These are phyloP conservation scores for Dastarcus helophoroides DNA, from an alignment of 2,888 invertebrate genomes.

Conservation along the genomic window DNA sequence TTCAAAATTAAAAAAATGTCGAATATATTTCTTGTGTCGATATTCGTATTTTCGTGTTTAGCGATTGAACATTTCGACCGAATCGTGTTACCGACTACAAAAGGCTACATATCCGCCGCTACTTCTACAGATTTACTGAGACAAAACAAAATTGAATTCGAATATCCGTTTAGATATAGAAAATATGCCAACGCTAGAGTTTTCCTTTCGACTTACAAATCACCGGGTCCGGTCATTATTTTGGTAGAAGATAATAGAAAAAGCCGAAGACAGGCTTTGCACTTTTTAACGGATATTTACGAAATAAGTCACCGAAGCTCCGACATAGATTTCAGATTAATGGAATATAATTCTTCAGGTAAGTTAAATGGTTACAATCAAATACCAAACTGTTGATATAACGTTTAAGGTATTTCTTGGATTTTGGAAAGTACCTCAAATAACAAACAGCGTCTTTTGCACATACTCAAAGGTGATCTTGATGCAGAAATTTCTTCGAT, in stretches of 20 bases:
- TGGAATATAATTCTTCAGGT: constrained; percentile 30
- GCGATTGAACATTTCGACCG: too few relatives aligned
- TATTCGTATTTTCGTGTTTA: too few relatives aligned
- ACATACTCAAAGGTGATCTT: constrained; percentile 11
- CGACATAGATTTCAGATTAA: constrained; percentile 24
- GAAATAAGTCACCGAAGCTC: constrained; percentile 12
- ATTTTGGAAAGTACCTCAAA: constrained; percentile 20
- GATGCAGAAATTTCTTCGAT: constrained; percentile 10
- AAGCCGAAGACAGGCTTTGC: constrained; percentile 17
- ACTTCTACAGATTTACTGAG: too few relatives aligned
- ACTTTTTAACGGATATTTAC: constrained; percentile 19
- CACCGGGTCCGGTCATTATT: constrained; percentile 20
- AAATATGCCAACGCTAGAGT: too few relatives aligned
- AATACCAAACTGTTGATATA: constrained; percentile 5
- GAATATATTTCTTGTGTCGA: too few relatives aligned
- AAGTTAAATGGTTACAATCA: constrained; percentile 10
- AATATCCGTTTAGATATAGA: too few relatives aligned
- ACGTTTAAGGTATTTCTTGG: constrained; percentile 21
- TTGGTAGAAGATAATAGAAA: constrained; percentile 24
- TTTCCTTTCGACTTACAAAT: constrained; percentile 17
- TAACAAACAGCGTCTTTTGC: constrained; percentile 14
- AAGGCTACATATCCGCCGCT: too few relatives aligned
- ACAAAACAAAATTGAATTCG: too few relatives aligned
- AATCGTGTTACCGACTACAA: too few relatives aligned
- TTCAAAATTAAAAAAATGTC: too few relatives aligned